Evolutionary conservation across 2,888 invertebrate species (phyloP), one percentile per base, ranked within the genome.

Genomic region (Acholoe squamosa): DNA sequence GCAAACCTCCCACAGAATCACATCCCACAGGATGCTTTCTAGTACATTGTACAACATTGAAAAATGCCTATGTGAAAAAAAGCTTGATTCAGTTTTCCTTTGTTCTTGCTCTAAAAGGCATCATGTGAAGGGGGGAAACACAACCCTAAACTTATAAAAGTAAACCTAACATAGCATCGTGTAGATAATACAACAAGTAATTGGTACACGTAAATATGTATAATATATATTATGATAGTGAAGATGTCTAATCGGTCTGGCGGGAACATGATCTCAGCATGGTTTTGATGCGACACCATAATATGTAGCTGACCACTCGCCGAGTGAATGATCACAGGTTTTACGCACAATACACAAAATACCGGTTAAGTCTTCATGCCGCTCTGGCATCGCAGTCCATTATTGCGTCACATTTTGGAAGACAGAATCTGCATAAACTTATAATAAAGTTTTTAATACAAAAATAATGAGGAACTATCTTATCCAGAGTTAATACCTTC

Each of bases 151-250:
- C 1, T 84, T 14, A 28, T n/a, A 84, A 84, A 84, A 86, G 86
- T 52, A n/a, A 86, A 54, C 56, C 86, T 86, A 86, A 86, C 86
- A 86, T 86, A 86, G 86, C 86, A 86, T 86, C 54, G 80, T 80
- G 80, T 33, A 80, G 43, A 80, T 80, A 80, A 80, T 80, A 80
- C 80, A 80, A 80, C 33, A 80, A 80, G 80, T 80, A 80, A 80
- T 19, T 25, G 80, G 80, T 80, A 80, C 33, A 80, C 16, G 34
- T 80, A n/a, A 34, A 80, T 80, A 43, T 33, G n/a, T 43, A 80
- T 34, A 33, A 22, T 80, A 80, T 71, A 71, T 71, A 71, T 71
- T 71, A 71, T 71, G 71, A 71, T 71, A 28, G 71, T 71, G 71
- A 71, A 71, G 80, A 80, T 34, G 80, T 43, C 80, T 34, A n/a